These are phyloP conservation scores for Lycophotia porphyrea DNA, from an alignment of 2,888 invertebrate species.

Conservation along the genomic window DNA sequence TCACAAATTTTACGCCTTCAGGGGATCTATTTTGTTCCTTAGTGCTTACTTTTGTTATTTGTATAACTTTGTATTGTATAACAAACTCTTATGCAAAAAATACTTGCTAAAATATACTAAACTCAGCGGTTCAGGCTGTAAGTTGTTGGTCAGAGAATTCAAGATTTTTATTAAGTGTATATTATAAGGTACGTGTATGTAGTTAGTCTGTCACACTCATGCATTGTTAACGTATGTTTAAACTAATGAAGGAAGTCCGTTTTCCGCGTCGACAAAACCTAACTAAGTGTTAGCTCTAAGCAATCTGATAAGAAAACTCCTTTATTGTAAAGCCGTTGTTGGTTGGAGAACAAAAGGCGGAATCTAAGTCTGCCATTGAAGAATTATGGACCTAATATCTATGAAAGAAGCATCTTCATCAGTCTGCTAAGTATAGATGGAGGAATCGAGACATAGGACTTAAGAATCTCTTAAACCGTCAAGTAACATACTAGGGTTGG, in stretches of 20 bases:
- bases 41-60: too few relatives aligned
- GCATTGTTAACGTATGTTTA: background rate
- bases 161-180: background rate
- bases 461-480: too few relatives aligned
- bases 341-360: background rate
- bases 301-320: background rate
- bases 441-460: too few relatives aligned
- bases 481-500: too few relatives aligned
- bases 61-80: too few relatives aligned
- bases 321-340: background rate
- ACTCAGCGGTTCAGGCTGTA: background rate
- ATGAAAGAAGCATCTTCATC: background rate
- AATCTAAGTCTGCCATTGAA: background rate
- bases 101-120: too few relatives aligned
- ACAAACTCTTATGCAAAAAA: too few relatives aligned
- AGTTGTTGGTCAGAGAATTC: background rate
- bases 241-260: background rate
- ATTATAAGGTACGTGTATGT: background rate
- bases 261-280: conserved; percentile 6
- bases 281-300: background rate
- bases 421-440: too few relatives aligned
- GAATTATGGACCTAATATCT: background rate
- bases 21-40: too few relatives aligned
- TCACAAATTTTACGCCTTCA: too few relatives aligned
- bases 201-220: conserved; percentile 16